phyloP scores from a whole-genome alignment of 2,113 vertebrate genomes.

The Todiramphus saurophagus region DNA sequence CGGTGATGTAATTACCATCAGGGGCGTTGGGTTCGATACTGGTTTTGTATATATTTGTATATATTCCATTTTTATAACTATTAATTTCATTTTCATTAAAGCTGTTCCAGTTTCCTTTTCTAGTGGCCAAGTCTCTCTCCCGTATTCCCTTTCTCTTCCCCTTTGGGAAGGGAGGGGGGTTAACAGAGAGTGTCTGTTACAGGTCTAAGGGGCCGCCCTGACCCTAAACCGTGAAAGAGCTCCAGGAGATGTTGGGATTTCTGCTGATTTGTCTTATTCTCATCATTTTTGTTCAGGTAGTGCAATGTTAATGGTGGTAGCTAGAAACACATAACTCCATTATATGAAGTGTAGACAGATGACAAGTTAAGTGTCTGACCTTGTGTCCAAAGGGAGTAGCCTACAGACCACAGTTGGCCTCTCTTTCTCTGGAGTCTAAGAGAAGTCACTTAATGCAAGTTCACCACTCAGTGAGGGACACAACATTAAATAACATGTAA shows the following conservation, averaged over 20 bases:
- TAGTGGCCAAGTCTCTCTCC: no score
- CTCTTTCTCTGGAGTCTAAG: neutral
- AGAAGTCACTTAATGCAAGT: neutral
- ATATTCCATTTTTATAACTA: no score
- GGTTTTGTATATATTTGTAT: no score
- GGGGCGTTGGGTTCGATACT: no score
- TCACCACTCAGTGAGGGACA: neutral
- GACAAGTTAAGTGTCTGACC: neutral
- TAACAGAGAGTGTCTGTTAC: no score
- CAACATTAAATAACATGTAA: neutral
- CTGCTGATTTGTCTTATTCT: neutral
- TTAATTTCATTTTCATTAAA: no score
- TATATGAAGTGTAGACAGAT: neutral
- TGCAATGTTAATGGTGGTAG: neutral
- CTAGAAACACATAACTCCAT: neutral
- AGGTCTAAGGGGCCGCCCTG: no score
- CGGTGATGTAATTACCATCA: no score
- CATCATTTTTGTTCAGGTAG: neutral
- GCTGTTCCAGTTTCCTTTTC: no score
- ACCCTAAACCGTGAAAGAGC: no score
- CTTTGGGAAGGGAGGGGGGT: no score
- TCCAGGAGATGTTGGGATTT: neutral
- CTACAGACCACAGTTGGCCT: neutral
- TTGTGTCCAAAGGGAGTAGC: neutral
- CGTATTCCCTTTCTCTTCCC: no score